Conservation (phyloP, 2,797 vertebrate genomes). For the Myotis planiceps region DNA sequence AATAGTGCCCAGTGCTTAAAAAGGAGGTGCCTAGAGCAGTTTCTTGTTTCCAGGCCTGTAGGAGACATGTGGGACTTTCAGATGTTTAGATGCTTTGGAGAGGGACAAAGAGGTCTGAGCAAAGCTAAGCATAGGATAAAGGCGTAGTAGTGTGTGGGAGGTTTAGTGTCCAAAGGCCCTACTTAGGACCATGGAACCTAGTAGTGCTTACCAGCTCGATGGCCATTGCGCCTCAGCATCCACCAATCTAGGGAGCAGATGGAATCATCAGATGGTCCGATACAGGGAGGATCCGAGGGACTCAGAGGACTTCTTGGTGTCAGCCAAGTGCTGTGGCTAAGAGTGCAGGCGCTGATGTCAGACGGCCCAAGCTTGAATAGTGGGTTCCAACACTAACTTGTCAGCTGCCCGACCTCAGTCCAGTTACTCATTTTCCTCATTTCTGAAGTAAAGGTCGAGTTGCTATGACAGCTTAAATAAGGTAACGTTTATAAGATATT, state of each 20-base stretch:
- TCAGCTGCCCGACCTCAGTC: background rate
- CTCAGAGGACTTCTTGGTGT: background rate
- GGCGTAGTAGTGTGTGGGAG: background rate
- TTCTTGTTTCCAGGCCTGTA: background rate
- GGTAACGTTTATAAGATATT: background rate
- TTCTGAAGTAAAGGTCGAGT: background rate
- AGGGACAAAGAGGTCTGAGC: background rate
- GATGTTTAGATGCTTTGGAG: background rate
- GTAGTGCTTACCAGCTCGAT: background rate
- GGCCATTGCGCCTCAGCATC: background rate
- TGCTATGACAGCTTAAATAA: background rate
- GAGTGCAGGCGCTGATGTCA: background rate
- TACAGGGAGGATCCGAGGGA: too few species aligned
- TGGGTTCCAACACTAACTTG: background rate
- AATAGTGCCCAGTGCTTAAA: background rate
- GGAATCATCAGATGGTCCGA: accelerated
- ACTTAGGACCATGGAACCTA: background rate
- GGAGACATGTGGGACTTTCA: background rate
- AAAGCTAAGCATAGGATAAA: background rate
- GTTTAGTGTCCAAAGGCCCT: background rate
- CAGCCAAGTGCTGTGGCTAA: too few species aligned
- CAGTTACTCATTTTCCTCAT: background rate
- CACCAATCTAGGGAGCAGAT: background rate
- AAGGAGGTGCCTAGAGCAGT: background rate
- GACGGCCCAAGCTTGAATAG: background rate